These are phyloP conservation scores for Equus przewalskii DNA, from an alignment of 2,113 vertebrate genomes.

Conservation along the genomic window DNA sequence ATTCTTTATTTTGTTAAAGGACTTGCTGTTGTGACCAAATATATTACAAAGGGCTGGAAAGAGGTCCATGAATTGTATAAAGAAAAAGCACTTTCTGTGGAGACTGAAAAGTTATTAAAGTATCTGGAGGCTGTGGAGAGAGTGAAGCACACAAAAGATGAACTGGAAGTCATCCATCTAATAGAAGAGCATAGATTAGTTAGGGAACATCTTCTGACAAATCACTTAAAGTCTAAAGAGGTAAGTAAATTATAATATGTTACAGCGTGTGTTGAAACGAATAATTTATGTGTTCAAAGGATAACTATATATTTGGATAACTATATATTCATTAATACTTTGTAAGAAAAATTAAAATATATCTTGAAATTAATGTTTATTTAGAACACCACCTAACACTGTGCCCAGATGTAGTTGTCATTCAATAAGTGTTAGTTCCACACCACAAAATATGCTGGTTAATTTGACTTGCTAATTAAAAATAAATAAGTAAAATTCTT, in stretches of 20 bases:
- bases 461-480: background rate
- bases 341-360: background rate
- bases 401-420: background rate
- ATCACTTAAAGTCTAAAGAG: conserved; percentile 95
- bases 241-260: conserved; percentile 84
- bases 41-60: conserved; percentile 97
- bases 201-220: conserved; percentile 94
- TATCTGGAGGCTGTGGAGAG: conserved; percentile 96
- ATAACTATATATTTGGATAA: background rate
- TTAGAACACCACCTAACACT: background rate
- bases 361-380: conserved; percentile 37
- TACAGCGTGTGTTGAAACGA: background rate
- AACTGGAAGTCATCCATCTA: conserved; percentile 93
- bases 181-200: conserved; percentile 95
- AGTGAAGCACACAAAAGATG: conserved; percentile 94
- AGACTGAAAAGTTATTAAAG: conserved; percentile 91
- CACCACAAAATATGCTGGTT: background rate
- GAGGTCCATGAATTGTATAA: conserved; percentile 93
- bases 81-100: conserved; percentile 92
- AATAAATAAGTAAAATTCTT: background rate
- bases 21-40: conserved; percentile 94
- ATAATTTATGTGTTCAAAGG: background rate
- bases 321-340: background rate
- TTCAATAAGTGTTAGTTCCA: background rate
- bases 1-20: conserved; percentile 88